These are phyloP conservation scores for Anguilla obscura DNA, from an alignment of 2,797 vertebrate species.

Conservation along the genomic window DNA sequence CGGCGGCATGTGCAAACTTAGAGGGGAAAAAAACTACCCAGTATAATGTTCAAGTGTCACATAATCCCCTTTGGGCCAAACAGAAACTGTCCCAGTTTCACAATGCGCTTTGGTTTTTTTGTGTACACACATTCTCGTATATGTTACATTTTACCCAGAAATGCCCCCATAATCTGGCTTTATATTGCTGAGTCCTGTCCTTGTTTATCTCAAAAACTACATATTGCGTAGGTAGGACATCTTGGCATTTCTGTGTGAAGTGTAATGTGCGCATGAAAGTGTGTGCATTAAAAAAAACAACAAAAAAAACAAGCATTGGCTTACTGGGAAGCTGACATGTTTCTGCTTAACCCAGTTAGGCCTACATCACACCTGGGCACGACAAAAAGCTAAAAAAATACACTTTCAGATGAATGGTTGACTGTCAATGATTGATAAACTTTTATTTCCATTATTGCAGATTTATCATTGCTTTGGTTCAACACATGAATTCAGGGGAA, in stretches of 20 bases:
- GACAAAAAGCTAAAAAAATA: not conserved
- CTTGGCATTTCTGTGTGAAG: not conserved
- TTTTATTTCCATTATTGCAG: not conserved
- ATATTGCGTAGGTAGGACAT: not conserved
- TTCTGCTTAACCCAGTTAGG: not conserved
- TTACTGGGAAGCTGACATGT: not conserved
- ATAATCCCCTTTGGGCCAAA: not conserved
- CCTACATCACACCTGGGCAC: not conserved
- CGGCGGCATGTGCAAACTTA: not conserved
- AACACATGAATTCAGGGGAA: not conserved
- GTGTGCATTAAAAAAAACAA: not conserved
- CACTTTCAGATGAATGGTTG: no score
- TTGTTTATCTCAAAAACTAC: not conserved
- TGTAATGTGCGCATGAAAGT: not conserved
- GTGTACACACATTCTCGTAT: not conserved
- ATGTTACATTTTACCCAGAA: not conserved
- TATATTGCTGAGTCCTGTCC: not conserved
- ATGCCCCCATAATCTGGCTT: not conserved
- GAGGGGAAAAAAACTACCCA: not conserved
- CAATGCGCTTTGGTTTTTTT: not conserved
- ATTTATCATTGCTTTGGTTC: not conserved
- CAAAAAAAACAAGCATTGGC: not conserved
- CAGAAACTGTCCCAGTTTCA: constrained; percentile 5
- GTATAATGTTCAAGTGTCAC: not conserved
- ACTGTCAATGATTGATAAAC: not conserved